Base-by-base conservation (phyloP, 2,888 invertebrate species). In the Thera britannica region DNA sequence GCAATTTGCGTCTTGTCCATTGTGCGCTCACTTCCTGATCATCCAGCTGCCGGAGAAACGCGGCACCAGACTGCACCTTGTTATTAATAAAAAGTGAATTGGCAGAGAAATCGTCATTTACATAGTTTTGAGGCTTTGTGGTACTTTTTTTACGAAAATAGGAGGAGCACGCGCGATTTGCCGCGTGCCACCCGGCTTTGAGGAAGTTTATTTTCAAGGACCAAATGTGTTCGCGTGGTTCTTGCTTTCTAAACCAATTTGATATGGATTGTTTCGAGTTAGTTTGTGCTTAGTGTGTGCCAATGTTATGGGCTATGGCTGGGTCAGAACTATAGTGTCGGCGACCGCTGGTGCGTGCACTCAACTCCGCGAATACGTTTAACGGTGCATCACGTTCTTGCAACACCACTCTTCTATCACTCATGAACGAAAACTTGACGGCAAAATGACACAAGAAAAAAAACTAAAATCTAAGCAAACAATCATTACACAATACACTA, bases 291-390 rank as follows among this genome's bases (percentile, higher is more conserved):
- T 66, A 69, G 62, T 70, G 69, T 70, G 69, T 65, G 64, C 59
- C 66, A 54, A 23, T 74, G 72, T 71, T 72, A 67, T 71, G 76
- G 74, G 74, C 71, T 75, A 75, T 75, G 80, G 82, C 79, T 75
- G 80, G 82, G 83, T 82, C 84, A 82, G 78, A 79, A 76, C 76
- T 81, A 76, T 79, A 83, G 86, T 82, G 93, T 93, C 92, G 92
- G 87, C 93, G 92, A 92, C 93, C 93, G 90, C 85, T 75, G 79
- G 83, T 82, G 83, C 88, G 92, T 88, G 90, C 92, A 90, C 86
- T 93, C 90, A 90, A 90, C 91, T 89, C 88, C 75, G 81, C 83
- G 82, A 87, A 87, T 88, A 84, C 89, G 88, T 86, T 84, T 91
- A 92, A 92, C 90, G 90, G 90, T 90, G 88, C 83, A 84, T 80